Evolutionary conservation across 2,888 invertebrate species (phyloP).

Genomic region (Tinea trinotella): DNA sequence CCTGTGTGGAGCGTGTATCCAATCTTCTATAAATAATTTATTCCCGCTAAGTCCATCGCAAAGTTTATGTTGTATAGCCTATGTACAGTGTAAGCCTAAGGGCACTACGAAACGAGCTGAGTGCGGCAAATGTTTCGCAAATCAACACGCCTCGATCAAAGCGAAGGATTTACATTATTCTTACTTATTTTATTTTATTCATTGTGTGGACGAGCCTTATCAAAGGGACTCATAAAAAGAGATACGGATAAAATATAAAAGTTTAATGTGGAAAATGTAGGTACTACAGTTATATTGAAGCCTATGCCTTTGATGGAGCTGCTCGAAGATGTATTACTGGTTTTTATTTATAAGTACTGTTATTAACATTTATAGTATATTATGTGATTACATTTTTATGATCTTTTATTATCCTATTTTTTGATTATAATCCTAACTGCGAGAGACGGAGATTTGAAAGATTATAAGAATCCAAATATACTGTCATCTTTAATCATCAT

Average conservation of each 20-base stretch:
- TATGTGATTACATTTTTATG: neutral
- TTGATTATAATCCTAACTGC: too few species aligned
- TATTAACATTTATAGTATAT: neutral
- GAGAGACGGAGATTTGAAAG: too few species aligned
- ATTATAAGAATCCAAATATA: too few species aligned
- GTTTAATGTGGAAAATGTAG: neutral
- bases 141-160: constrained; percentile 13
- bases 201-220: neutral
- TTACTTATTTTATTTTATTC: constrained; percentile 11
- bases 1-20: too few species aligned
- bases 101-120: constrained; percentile 5
- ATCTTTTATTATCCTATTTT: too few species aligned
- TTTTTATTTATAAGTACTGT: too few species aligned
- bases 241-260: neutral
- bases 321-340: too few species aligned
- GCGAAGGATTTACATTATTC: constrained; percentile 9
- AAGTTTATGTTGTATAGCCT: neutral
- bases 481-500: too few species aligned
- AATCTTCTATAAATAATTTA: neutral
- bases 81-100: constrained; percentile 4
- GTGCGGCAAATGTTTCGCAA: constrained; percentile 8
- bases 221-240: neutral
- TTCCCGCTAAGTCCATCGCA: neutral
- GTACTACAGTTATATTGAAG: neutral
- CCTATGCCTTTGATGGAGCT: neutral